A percentile compares a stretch with the other conserved stretches of the same genome.
These are phyloP conservation scores for Leptatherina wallacei DNA, from an alignment of 2,797 vertebrate genomes.

Conservation along the genomic window DNA sequence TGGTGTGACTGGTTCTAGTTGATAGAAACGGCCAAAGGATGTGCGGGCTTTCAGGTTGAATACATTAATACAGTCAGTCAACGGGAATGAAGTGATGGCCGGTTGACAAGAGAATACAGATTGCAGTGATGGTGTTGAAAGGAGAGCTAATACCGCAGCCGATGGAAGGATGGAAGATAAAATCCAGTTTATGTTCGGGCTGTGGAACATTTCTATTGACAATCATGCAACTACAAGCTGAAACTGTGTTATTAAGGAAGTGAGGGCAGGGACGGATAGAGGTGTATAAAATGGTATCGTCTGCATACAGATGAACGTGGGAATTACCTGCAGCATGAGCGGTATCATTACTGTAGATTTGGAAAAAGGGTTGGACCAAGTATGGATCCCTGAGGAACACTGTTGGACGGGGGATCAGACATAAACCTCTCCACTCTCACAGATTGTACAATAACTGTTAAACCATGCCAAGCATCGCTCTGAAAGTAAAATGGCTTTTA, in stretches of 20 bases:
- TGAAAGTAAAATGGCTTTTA: not conserved
- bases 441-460: not conserved
- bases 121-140: not conserved
- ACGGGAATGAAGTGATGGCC: not conserved
- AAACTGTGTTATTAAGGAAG: too few relatives aligned
- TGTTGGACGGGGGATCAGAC: not conserved
- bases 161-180: too few relatives aligned
- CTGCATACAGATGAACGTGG: not conserved
- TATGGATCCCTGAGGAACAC: slow-evolving; percentile 1
- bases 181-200: too few relatives aligned
- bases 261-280: not conserved
- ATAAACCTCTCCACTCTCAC: not conserved
- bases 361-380: not conserved
- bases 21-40: not conserved
- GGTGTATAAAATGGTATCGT: not conserved
- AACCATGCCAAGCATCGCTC: not conserved
- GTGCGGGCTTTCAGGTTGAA: not conserved
- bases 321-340: too few relatives aligned
- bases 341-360: not conserved
- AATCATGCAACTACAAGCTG: too few relatives aligned
- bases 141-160: not conserved
- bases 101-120: too few relatives aligned
- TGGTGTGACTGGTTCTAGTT: too few relatives aligned
- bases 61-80: not conserved
- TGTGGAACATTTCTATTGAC: too few relatives aligned